Evolutionary conservation across 2,797 vertebrate genomes (phyloP), one percentile per base, ranked within the genome.

Genomic region (Ctenopoma multispine): DNA sequence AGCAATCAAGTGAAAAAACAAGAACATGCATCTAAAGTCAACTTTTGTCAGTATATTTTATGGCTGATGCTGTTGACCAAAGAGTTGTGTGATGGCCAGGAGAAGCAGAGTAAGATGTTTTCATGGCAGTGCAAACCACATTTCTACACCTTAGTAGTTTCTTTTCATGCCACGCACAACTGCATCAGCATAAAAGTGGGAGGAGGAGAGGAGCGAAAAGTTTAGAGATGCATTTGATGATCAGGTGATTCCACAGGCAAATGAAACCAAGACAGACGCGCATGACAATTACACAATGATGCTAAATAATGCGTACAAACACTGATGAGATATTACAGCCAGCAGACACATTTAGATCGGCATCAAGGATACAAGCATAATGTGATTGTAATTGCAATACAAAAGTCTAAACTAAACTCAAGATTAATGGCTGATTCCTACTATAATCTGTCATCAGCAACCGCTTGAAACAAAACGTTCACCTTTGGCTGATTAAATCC

Each of bases 371-470:
- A 51, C 36, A 31, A 15, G 34, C 3, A 13, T 66, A 59, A 83
- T 65, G 68, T 63, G 55, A 62, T 63, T 59, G 20, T 53, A 59
- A 48, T 70, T 49, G 11, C 64, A 60, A 36, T 29, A 20, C 24
- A 69, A 61, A 55, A 62, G 68, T 43, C 63, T 56, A 44, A 43
- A 46, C 49, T 48, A 24, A 46, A 18, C 49, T 47, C 23, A 55
- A 56, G 60, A 69, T 66, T 76, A 34, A 76, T 53, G 54, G 65
- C n/a, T 23, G 48, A 29, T 62, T 69, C 40, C 54, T 47, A 11
- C 8, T 20, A 17, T 40, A 54, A 72, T 67, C 53, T 54, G 47
- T 61, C 51, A 75, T 66, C 50, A 65, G 29, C 56, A 65, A 20
- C 65, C 57, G 69, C 62, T 67, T 66, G 36, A 44, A 64, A 67